These are phyloP conservation scores for Graphium colonna DNA, from an alignment of 2,888 invertebrate genomes.

Conservation along the genomic window DNA sequence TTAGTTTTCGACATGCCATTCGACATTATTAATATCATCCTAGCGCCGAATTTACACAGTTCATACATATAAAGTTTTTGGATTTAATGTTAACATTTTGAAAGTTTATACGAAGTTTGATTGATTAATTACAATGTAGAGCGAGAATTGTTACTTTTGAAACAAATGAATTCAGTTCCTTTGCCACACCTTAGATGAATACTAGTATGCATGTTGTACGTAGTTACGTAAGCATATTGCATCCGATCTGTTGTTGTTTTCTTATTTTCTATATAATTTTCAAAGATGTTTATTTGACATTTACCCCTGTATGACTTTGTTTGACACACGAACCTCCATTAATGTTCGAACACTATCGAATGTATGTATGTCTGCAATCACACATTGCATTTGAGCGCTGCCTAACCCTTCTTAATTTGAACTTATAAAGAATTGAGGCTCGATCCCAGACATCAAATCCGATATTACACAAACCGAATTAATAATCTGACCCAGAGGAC, in stretches of 20 bases:
- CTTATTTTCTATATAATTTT: constrained; percentile 42
- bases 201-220: constrained; percentile 64
- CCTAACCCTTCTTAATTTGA: constrained; percentile 51
- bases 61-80: constrained; percentile 63
- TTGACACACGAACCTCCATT: constrained; percentile 62
- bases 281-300: constrained; percentile 51
- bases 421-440: constrained; percentile 59
- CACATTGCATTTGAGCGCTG: constrained; percentile 45
- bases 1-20: constrained; percentile 71
- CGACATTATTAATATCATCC: constrained; percentile 68
- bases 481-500: constrained; percentile 21
- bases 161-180: constrained; percentile 73
- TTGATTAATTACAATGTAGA: constrained; percentile 58
- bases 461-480: constrained; percentile 3
- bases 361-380: constrained; percentile 48
- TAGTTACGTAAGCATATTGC: constrained; percentile 55
- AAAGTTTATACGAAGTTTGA: constrained; percentile 50
- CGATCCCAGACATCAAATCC: constrained; percentile 35
- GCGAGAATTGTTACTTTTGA: constrained; percentile 57
- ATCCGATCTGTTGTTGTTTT: constrained; percentile 47
- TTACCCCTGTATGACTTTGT: constrained; percentile 40
- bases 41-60: constrained; percentile 65
- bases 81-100: constrained; percentile 61
- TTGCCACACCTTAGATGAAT: constrained; percentile 80
- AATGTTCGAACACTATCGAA: constrained; percentile 58